phyloP scores from a whole-genome alignment of 2,113 vertebrate genomes.

The Tretioscincus oriximinensis region DNA sequence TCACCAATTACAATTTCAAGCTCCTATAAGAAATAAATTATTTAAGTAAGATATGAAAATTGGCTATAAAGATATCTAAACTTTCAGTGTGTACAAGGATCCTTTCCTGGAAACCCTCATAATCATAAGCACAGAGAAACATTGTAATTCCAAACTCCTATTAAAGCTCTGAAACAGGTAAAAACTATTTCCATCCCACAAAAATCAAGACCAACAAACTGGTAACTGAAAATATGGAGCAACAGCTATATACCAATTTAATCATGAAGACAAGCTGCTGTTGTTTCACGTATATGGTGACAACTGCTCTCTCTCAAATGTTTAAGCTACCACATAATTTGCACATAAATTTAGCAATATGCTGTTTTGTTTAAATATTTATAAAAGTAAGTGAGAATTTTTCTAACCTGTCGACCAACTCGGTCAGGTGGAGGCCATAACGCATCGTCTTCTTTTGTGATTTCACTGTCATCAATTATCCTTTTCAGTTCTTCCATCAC shows the following conservation, averaged over 20 bases:
- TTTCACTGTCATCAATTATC: conserved; percentile 98
- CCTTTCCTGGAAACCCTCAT: too few relatives aligned
- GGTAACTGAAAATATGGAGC: too few relatives aligned
- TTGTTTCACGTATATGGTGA: background rate
- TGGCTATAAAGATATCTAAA: background rate
- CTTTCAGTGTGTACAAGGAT: too few relatives aligned
- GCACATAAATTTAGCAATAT: background rate
- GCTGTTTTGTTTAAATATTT: background rate
- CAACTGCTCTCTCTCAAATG: background rate
- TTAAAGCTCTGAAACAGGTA: too few relatives aligned
- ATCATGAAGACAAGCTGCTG: too few relatives aligned
- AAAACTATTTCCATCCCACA: too few relatives aligned
- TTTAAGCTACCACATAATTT: background rate
- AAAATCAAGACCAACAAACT: too few relatives aligned
- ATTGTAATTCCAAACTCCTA: too few relatives aligned
- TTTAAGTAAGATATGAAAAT: background rate
- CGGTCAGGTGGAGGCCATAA: conserved; percentile 96
- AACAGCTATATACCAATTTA: too few relatives aligned
- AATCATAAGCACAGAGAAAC: too few relatives aligned
- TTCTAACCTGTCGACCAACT: conserved; percentile 90
- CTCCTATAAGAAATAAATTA: conserved; percentile 75
- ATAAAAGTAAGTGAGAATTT: background rate
- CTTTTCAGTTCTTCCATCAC: conserved; percentile 98
- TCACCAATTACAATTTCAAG: conserved; percentile 99
- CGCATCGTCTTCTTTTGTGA: conserved; percentile 97